Conservation (phyloP, 2,797 vertebrate genomes). For the Sebastes matsubarae region DNA sequence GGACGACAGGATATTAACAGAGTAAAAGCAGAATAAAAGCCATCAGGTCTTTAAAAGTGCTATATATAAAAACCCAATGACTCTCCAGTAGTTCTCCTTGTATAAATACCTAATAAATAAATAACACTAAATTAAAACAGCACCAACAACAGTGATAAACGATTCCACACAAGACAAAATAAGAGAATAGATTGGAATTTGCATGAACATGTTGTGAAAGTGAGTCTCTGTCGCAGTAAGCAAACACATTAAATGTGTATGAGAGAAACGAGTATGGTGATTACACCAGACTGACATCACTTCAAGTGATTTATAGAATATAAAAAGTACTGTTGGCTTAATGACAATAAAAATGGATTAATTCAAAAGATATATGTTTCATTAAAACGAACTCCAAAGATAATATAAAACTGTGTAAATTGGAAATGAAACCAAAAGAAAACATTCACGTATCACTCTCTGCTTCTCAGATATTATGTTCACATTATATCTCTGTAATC, state of each 20-base stretch:
- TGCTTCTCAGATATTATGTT: background rate
- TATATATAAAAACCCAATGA: no score
- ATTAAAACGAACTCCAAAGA: background rate
- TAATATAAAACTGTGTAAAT: no score
- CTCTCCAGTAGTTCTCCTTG: no score
- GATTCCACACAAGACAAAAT: slow-evolving; percentile 23
- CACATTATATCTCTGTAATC: no score
- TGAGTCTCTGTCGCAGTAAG: no score
- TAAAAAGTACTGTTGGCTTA: background rate
- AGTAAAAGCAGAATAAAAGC: no score
- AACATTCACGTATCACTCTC: rapidly evolving
- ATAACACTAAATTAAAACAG: no score
- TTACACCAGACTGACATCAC: background rate
- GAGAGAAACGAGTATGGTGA: background rate
- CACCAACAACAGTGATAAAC: no score
- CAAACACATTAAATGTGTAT: background rate
- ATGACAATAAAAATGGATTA: background rate
- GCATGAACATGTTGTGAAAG: no score
- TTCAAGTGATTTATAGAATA: background rate
- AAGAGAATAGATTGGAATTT: background rate
- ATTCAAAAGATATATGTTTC: background rate
- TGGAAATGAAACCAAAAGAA: background rate
- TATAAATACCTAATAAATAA: no score
- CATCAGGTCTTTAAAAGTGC: no score
- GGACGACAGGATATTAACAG: no score